Conservation (phyloP, 2,113 vertebrate species). For the Embiotoca jacksoni region DNA sequence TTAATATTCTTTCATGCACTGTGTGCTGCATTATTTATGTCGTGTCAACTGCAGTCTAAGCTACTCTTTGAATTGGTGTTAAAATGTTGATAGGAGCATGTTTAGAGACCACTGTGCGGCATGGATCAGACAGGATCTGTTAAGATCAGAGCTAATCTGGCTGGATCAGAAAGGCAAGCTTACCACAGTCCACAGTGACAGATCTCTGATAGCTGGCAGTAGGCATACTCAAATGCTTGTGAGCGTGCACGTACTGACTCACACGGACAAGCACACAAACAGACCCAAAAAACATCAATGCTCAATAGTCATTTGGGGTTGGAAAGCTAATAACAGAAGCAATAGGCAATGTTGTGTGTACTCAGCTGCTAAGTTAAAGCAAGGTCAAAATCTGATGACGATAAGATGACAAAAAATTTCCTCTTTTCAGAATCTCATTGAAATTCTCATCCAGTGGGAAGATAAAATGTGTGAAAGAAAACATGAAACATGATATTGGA, state of each 20-base stretch:
- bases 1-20: constrained; percentile 22
- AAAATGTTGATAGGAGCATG: constrained; percentile 47
- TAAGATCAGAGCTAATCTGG: constrained; percentile 71
- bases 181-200: constrained; percentile 34
- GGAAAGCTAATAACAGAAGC: not conserved
- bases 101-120: constrained; percentile 49
- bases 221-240: not conserved
- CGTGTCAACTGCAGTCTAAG: constrained; percentile 38
- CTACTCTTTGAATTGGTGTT: constrained; percentile 44
- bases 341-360: not conserved
- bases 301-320: constrained; percentile 2
- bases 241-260: not conserved
- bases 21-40: constrained; percentile 55
- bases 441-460: not conserved
- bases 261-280: constrained; percentile 1
- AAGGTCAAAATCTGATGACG: not conserved
- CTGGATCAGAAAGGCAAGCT: constrained; percentile 60
- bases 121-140: constrained; percentile 63
- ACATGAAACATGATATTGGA: constrained; percentile 1
- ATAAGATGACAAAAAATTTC: constrained; percentile 11
- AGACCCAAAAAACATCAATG: constrained; percentile 5
- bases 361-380: not conserved
- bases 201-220: constrained; percentile 18
- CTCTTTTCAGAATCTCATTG: not conserved
- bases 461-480: not conserved